A percentile compares a stretch with the other conserved stretches of the same genome.
Conservation (phyloP, 2,888 invertebrate genomes). For the Nasonia oneida region DNA sequence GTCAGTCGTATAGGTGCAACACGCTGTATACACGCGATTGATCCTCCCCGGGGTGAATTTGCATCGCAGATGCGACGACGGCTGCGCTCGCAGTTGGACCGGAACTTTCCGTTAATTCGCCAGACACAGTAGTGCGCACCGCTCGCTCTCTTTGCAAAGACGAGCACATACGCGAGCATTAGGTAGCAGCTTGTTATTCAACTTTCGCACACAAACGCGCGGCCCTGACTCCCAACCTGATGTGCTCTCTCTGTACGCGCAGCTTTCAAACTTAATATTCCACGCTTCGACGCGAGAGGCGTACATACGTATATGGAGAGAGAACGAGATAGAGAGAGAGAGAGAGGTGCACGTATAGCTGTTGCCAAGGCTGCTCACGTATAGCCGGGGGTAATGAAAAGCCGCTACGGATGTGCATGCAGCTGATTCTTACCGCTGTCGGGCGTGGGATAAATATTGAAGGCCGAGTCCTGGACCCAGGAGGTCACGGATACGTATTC, state of each 20-base stretch:
- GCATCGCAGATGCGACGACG: background rate
- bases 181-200: conserved; percentile 26
- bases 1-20: too few relatives aligned
- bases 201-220: background rate
- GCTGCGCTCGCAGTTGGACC: conserved; percentile 47
- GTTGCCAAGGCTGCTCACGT: conserved; percentile 19
- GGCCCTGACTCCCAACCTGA: conserved; percentile 21
- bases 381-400: conserved; percentile 42
- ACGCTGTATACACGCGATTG: background rate
- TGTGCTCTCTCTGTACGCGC: background rate
- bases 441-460: conserved; percentile 89
- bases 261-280: conserved; percentile 54
- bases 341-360: background rate
- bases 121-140: background rate
- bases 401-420: background rate
- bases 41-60: conserved; percentile 37
- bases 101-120: conserved; percentile 61
- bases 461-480: conserved; percentile 92
- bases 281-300: conserved; percentile 1
- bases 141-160: background rate
- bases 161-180: background rate
- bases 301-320: background rate
- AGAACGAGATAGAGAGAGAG: background rate
- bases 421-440: conserved; percentile 81
- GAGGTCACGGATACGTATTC: conserved; percentile 94